These are phyloP conservation scores for Bombus huntii DNA, from an alignment of 1,140 invertebrate species.

Conservation along the genomic window DNA sequence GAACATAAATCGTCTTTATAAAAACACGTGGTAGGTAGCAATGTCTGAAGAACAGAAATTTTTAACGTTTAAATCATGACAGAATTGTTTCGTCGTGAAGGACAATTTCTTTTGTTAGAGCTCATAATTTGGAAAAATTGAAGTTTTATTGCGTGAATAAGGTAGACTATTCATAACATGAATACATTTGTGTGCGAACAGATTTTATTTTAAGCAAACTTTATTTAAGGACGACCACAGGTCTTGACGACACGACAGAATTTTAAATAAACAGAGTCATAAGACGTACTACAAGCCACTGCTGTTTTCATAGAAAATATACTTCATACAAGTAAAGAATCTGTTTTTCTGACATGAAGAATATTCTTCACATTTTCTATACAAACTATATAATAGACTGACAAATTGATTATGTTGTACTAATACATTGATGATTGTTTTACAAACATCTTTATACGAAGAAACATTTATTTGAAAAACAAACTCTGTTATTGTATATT, in stretches of 20 bases:
- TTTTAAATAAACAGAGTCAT: background rate
- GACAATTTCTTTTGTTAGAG: too few relatives aligned
- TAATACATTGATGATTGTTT: background rate
- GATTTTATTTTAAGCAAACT: background rate
- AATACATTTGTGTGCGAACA: background rate
- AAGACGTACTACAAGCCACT: too few relatives aligned
- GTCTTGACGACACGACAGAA: background rate
- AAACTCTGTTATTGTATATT: background rate
- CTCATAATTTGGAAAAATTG: too few relatives aligned
- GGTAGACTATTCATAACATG: background rate
- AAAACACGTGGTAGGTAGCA: too few relatives aligned
- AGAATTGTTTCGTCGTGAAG: too few relatives aligned
- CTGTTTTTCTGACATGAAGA: background rate
- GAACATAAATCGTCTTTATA: too few relatives aligned
- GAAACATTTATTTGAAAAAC: background rate
- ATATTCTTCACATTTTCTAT: background rate
- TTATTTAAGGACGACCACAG: background rate
- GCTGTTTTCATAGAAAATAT: conserved; percentile 10
- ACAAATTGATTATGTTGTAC: background rate
- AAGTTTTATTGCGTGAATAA: background rate
- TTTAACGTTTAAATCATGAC: too few relatives aligned
- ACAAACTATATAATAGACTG: background rate
- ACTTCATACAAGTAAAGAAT: background rate
- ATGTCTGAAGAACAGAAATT: too few relatives aligned
- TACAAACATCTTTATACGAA: background rate